These are phyloP conservation scores for Anastrepha obliqua DNA, from an alignment of 1,140 invertebrate species.

Conservation along the genomic window DNA sequence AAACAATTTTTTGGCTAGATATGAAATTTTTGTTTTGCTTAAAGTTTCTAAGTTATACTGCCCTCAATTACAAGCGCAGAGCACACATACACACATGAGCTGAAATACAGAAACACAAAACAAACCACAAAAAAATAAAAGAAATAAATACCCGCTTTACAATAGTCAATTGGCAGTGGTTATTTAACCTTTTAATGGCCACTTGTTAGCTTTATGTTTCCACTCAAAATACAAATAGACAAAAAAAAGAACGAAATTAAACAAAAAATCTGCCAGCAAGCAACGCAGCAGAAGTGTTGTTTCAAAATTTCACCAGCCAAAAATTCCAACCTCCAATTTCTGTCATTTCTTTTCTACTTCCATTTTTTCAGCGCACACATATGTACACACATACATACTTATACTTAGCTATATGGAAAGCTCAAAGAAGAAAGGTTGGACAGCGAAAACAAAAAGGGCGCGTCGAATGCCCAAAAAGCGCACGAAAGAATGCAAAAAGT, in stretches of 20 bases:
- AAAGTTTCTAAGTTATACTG: neutral
- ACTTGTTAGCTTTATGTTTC: neutral
- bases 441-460: conserved; percentile 26
- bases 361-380: neutral
- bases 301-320: conserved; percentile 35
- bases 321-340: conserved; percentile 14
- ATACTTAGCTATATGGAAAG: neutral
- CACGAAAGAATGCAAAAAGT: conserved; percentile 19
- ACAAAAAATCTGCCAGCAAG: neutral
- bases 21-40: neutral
- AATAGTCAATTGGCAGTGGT: conserved; percentile 7
- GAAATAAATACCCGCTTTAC: neutral
- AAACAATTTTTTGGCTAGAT: neutral
- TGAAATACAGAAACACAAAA: too few relatives aligned
- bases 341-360: neutral
- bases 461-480: neutral
- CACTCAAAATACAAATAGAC: neutral
- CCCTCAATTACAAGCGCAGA: neutral
- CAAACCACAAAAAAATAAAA: neutral
- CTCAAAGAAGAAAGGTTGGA: neutral
- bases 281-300: conserved; percentile 15
- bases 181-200: conserved; percentile 44
- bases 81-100: too few relatives aligned
- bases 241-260: neutral
- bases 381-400: neutral